Base-by-base conservation (phyloP, 92 coral and sea anemone species). In the Heliopora coerulea region DNA sequence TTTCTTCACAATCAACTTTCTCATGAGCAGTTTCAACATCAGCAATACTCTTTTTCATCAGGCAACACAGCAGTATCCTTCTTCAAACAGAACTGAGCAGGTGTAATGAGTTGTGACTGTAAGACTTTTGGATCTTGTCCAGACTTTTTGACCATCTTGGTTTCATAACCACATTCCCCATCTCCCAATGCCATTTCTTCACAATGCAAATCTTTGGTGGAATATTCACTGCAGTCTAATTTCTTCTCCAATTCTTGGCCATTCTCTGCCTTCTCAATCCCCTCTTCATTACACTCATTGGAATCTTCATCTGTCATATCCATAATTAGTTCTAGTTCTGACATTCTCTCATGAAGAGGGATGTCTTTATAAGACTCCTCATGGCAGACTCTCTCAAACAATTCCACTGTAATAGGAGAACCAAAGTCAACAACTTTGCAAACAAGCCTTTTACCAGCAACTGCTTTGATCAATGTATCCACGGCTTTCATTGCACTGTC, bases 381-480 rank as follows among this genome's bases (percentile, higher is more conserved):
- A 49, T 39, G 64, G 41, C 75, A 42, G 7, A 72, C 63, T 44
- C 82, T 89, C 28, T 89, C 93, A 50, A 78, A 82, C 28, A 93
- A 83, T 32, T 78, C 65, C 32, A 93, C 83, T 48, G 80, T 62
- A 11, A 91, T 76, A 0, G 98, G 98, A 3, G 95, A 82, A 31
- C 89, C 89, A 68, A 33, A 63, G 28, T 84, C 96, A 86, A 90
- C 72, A 34, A 88, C 85, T 68, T 84, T 88, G 26, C 96, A 90
- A 21, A 86, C 62, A 39, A 93, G 91, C 60, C 80, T 90, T 80
- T 88, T 93, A 50, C 93, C 96, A 63, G 86, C 93, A n/a, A 93
- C 96, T 10, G 89, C 62, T 34, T 85, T 86, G 35, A 86, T 88
- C 30, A 93, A 73, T 28, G 88, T 67, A 15, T 56, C 80, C 27